Base-by-base conservation (phyloP, 2,797 vertebrate genomes). In the Kryptolebias ocellatus region DNA sequence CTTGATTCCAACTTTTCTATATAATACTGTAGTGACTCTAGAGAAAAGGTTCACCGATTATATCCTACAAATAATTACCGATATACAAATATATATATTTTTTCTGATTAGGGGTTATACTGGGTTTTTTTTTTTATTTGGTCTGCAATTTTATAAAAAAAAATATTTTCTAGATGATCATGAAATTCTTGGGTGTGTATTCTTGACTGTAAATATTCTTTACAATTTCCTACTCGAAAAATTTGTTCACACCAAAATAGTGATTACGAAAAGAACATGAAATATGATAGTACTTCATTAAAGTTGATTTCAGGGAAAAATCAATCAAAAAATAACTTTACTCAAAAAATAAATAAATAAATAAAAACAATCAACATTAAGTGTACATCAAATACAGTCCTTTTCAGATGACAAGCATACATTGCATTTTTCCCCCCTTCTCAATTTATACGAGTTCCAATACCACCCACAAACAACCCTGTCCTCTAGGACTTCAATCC, bases 401-500 rank as follows among this genome's bases (percentile, higher is more conserved):
- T 75, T 88, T 90, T 90, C 82, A 82, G 68, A 87, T 61, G 74
- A 67, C 55, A 83, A 86, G 84, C 11, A 76, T 88, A 87, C 49
- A 20, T 51, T 61, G 88, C 86, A 78, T 90, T 83, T 12, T 42
- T 12, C 14, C 39, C 14, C 20, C 20, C 9, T 9, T 83, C 84
- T 76, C 85, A 81, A 79, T 85, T 86, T 74, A 3, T 27, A 31
- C 66, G 72, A 83, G 81, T 86, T 72, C 57, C 55, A 66, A 79
- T 83, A 83, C 83, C 86, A 83, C 89, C 88, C 83, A 89, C 89
- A 84, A 89, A 87, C 89, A 88, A 73, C 70, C 62, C 2, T 67
- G 76, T 90, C 85, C 82, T 78, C 74, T 1, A 84, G 84, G 84
- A 92, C 90, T 89, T 93, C 90, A 93, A 91, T 90, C 89, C 61